These are phyloP conservation scores for Alligator mississippiensis DNA, from an alignment of 2,113 vertebrate species.

Conservation along the genomic window DNA sequence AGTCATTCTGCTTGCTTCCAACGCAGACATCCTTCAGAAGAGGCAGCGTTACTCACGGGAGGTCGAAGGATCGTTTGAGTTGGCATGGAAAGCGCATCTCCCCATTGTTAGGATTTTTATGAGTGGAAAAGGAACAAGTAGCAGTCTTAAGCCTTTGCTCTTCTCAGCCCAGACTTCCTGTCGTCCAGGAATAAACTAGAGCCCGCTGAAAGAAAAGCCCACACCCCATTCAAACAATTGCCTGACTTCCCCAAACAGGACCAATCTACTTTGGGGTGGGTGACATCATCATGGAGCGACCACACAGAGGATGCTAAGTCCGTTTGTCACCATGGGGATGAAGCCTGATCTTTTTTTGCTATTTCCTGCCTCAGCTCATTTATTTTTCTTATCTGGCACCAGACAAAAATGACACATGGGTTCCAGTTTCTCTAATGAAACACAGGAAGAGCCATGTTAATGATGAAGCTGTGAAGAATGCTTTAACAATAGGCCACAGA, in stretches of 20 bases:
- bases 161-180: neutral
- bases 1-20: neutral
- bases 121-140: slow-evolving; percentile 13
- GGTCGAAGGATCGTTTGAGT: neutral
- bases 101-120: accelerated
- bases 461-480: slow-evolving; percentile 45
- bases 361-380: slow-evolving; percentile 41
- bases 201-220: slow-evolving; percentile 3
- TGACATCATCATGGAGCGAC: slow-evolving; percentile 20
- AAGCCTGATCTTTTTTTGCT: neutral
- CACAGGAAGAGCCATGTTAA: slow-evolving; percentile 48
- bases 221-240: slow-evolving; percentile 13
- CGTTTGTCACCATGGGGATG: accelerated
- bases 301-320: slow-evolving; percentile 21
- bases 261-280: neutral
- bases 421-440: slow-evolving; percentile 49
- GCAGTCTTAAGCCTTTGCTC: neutral
- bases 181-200: neutral
- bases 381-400: slow-evolving; percentile 62
- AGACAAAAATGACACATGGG: slow-evolving; percentile 41
- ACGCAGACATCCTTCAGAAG: slow-evolving; percentile 11
- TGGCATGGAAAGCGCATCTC: neutral
- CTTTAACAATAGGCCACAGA: slow-evolving; percentile 54
- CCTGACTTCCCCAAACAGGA: slow-evolving; percentile 28
- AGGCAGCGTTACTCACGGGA: slow-evolving; percentile 11